These are phyloP conservation scores for Leptothorax acervorum DNA, from an alignment of 2,888 invertebrate species.

Conservation along the genomic window DNA sequence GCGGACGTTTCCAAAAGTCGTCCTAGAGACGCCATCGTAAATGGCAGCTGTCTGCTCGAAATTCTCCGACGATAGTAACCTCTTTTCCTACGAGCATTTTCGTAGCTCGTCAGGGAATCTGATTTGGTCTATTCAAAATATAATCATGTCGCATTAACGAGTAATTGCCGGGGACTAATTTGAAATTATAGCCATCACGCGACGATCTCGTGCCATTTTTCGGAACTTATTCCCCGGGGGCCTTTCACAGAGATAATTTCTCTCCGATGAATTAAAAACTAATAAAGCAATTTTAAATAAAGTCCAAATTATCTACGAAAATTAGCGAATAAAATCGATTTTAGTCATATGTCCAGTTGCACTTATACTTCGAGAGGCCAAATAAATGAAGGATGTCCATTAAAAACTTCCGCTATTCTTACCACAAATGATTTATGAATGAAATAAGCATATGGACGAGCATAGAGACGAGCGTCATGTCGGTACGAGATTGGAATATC, in stretches of 20 bases:
- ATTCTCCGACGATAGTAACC: slow-evolving; percentile 64
- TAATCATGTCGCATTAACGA: slow-evolving; percentile 65
- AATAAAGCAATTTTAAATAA: slow-evolving; percentile 35
- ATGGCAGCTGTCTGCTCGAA: slow-evolving; percentile 75
- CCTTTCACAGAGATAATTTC: slow-evolving; percentile 8
- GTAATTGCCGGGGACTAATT: slow-evolving; percentile 70
- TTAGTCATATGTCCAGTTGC: not conserved
- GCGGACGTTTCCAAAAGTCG: slow-evolving; percentile 68
- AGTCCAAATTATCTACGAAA: not conserved
- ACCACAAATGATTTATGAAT: slow-evolving; percentile 54
- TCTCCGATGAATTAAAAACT: slow-evolving; percentile 3
- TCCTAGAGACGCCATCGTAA: slow-evolving; percentile 74
- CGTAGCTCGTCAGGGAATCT: slow-evolving; percentile 58
- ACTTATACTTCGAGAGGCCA: not conserved
- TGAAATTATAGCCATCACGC: slow-evolving; percentile 64
- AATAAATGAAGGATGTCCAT: not conserved
- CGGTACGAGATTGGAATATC: slow-evolving; percentile 66
- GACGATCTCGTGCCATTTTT: slow-evolving; percentile 38
- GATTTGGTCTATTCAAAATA: slow-evolving; percentile 51
- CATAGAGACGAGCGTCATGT: slow-evolving; percentile 62
- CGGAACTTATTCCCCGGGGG: not conserved
- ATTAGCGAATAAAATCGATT: not conserved
- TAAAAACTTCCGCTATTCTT: not conserved
- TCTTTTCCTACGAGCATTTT: slow-evolving; percentile 59
- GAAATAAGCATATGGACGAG: slow-evolving; percentile 50